A percentile compares a stretch with the other conserved stretches of the same genome.
phyloP scores from a whole-genome alignment of 2,797 vertebrate genomes.

The Typhlichthys subterraneus region DNA sequence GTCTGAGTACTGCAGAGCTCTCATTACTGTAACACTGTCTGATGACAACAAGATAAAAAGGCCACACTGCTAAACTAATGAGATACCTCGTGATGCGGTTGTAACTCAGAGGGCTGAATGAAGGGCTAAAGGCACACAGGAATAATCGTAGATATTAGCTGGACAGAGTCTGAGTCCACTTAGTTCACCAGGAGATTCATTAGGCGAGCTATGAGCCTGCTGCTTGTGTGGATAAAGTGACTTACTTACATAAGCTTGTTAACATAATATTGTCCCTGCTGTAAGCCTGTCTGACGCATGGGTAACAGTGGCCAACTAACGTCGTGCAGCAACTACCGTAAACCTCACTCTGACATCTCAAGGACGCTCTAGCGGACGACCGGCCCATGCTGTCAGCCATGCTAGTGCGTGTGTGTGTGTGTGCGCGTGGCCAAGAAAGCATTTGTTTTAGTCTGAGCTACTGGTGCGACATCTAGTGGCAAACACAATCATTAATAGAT shows the following conservation, averaged over 20 bases:
- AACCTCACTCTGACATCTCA: background rate
- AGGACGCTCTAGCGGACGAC: too few species aligned
- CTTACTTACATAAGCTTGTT: constrained; percentile 52
- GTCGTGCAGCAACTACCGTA: too few species aligned
- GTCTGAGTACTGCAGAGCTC: constrained; percentile 23
- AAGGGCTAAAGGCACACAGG: constrained; percentile 55
- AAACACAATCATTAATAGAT: background rate
- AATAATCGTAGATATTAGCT: constrained; percentile 18
- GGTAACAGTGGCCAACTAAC: too few species aligned
- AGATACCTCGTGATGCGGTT: constrained; percentile 46
- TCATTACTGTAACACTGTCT: constrained; percentile 28
- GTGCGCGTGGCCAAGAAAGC: too few species aligned
- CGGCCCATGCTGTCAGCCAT: too few species aligned
- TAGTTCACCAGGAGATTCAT: constrained; percentile 54
- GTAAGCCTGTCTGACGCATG: constrained; percentile 1
- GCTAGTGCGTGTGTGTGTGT: too few species aligned
- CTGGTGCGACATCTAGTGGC: background rate
- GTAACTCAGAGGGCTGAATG: constrained; percentile 36
- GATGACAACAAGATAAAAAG: constrained; percentile 44
- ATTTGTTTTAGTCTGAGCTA: too few species aligned
- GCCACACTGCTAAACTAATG: constrained; percentile 45
- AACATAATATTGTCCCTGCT: constrained; percentile 40
- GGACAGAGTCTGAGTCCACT: constrained; percentile 27
- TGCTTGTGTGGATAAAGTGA: constrained; percentile 57
- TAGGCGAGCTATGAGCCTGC: constrained; percentile 52